Conservation (phyloP, 2,888 invertebrate species). For the Cerceris ruficornis region DNA sequence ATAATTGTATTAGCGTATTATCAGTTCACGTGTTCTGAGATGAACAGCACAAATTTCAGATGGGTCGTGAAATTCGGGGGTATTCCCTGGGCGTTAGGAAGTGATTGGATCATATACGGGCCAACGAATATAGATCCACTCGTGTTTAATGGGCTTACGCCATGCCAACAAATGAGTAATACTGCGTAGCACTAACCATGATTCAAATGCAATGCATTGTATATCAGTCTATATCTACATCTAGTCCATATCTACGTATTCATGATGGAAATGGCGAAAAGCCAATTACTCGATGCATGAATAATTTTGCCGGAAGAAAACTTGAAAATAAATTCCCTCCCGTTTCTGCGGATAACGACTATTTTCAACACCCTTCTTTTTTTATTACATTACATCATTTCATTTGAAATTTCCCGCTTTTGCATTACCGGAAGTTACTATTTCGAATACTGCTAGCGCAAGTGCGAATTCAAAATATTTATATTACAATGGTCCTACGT, state of each 20-base stretch:
- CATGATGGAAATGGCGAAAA: conserved; percentile 38
- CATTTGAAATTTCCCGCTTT: neutral
- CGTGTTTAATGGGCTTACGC: conserved; percentile 62
- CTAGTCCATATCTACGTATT: conserved; percentile 32
- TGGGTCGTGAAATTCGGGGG: conserved; percentile 53
- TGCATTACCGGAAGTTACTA: neutral
- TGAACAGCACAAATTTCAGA: conserved; percentile 34
- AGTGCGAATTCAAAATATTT: too few relatives aligned
- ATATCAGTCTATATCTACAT: conserved; percentile 25
- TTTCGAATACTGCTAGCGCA: too few relatives aligned
- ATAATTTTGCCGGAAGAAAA: conserved; percentile 39
- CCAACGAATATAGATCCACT: conserved; percentile 51
- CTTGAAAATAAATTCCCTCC: conserved; percentile 7
- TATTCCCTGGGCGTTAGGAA: conserved; percentile 57
- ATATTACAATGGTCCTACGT: too few relatives aligned
- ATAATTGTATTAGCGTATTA: conserved; percentile 14
- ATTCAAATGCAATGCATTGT: conserved; percentile 56
- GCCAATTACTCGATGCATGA: conserved; percentile 45
- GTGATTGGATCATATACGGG: conserved; percentile 61
- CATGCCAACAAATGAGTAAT: conserved; percentile 53
- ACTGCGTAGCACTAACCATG: conserved; percentile 45
- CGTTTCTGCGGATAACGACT: too few relatives aligned
- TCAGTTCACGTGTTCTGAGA: conserved; percentile 7
- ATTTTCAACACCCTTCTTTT: too few relatives aligned
- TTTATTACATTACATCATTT: neutral